Evolutionary conservation across 2,888 invertebrate genomes (phyloP).

Genomic region (Galerucella calmariensis): DNA sequence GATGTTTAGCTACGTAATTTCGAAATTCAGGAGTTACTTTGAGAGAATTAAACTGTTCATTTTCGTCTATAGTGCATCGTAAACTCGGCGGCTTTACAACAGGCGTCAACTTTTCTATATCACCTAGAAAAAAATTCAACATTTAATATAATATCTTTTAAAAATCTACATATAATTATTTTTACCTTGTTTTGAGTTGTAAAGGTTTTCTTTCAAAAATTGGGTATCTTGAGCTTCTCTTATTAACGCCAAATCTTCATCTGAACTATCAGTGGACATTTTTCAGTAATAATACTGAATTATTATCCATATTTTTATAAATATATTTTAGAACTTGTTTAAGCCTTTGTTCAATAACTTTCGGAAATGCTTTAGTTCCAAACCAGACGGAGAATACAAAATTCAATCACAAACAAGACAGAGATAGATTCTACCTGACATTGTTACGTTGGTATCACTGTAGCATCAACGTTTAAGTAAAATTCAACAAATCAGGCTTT

Average conservation of each 20-base stretch:
- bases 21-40: conserved; percentile 68
- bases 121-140: conserved; percentile 22
- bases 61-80: conserved; percentile 57
- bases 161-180: conserved; percentile 25
- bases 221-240: conserved; percentile 67
- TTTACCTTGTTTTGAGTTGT: conserved; percentile 44
- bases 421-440: too few relatives aligned
- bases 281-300: conserved; percentile 35
- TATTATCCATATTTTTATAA: conserved; percentile 22
- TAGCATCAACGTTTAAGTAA: too few relatives aligned
- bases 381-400: neutral
- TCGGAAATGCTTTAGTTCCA: conserved; percentile 3
- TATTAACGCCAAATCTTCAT: conserved; percentile 57
- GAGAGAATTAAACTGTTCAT: conserved; percentile 69
- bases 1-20: conserved; percentile 66
- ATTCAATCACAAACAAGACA: neutral
- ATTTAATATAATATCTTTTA: neutral
- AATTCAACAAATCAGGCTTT: too few relatives aligned
- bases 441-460: too few relatives aligned
- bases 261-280: conserved; percentile 59
- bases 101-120: conserved; percentile 20
- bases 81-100: conserved; percentile 47
- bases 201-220: conserved; percentile 64
- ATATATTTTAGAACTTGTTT: neutral
- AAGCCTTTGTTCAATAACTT: conserved; percentile 8